phyloP scores from a whole-genome alignment of 92 coral and sea anemone genomes.

The Epizoanthus illoricatus region DNA sequence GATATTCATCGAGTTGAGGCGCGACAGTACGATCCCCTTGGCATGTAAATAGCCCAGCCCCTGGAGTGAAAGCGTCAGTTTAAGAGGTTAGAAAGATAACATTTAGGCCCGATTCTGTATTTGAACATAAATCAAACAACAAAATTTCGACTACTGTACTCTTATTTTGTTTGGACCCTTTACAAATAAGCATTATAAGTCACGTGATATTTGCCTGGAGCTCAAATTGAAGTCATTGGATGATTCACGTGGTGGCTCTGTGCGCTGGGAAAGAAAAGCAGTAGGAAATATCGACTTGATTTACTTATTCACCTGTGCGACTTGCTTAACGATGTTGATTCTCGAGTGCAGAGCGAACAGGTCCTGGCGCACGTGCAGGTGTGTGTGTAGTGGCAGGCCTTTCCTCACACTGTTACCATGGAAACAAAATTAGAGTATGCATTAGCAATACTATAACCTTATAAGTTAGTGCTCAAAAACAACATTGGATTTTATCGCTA shows the following conservation, averaged over 20 bases:
- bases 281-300: neutral
- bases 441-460: neutral
- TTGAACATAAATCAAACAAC: neutral
- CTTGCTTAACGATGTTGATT: constrained; percentile 88
- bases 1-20: constrained; percentile 93
- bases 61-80: constrained; percentile 29
- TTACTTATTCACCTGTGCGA: constrained; percentile 68
- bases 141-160: neutral
- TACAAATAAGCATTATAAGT: neutral
- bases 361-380: constrained; percentile 94
- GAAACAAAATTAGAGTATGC: neutral
- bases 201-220: neutral
- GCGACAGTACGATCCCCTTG: constrained; percentile 93
- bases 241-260: no score
- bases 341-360: constrained; percentile 73
- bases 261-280: neutral
- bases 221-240: neutral
- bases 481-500: neutral
- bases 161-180: neutral
- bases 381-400: constrained; percentile 89
- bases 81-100: neutral
- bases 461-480: neutral
- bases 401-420: constrained; percentile 71
- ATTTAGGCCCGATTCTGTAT: neutral
- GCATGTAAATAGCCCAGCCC: constrained; percentile 99